Evolutionary conservation across 2,113 vertebrate genomes (phyloP).

Genomic region (Ardeotis arabs): DNA sequence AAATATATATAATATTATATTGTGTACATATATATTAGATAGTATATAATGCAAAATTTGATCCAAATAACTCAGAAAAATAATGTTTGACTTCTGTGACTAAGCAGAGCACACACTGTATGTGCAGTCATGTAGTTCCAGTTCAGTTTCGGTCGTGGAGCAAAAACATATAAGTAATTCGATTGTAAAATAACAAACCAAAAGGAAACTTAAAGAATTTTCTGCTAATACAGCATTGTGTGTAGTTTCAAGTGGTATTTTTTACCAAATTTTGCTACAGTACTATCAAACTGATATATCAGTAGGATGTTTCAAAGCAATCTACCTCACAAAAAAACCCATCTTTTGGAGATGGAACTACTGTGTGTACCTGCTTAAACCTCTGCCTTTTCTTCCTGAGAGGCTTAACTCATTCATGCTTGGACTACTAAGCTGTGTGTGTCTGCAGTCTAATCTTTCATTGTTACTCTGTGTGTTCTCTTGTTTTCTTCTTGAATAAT

Average conservation of each 20-base stretch:
- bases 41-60: not conserved
- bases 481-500: not conserved
- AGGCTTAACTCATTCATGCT: not conserved
- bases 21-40: not conserved
- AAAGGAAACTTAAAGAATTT: not conserved
- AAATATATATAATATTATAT: not conserved
- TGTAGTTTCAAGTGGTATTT: not conserved
- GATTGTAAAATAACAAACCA: not conserved
- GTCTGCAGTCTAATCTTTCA: not conserved
- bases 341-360: not conserved
- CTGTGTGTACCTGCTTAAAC: not conserved
- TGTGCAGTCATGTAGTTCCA: not conserved
- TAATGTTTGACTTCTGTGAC: not conserved
- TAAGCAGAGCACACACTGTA: not conserved
- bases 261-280: not conserved
- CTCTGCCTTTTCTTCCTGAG: not conserved
- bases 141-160: not conserved
- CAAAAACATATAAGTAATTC: not conserved
- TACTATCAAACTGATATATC: not conserved
- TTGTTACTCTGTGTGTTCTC: not conserved
- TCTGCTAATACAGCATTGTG: not conserved
- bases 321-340: not conserved
- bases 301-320: not conserved
- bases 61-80: not conserved
- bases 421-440: not conserved